Evolutionary conservation across 2,888 invertebrate genomes (phyloP).

Genomic region (Limnephilus lunatus): DNA sequence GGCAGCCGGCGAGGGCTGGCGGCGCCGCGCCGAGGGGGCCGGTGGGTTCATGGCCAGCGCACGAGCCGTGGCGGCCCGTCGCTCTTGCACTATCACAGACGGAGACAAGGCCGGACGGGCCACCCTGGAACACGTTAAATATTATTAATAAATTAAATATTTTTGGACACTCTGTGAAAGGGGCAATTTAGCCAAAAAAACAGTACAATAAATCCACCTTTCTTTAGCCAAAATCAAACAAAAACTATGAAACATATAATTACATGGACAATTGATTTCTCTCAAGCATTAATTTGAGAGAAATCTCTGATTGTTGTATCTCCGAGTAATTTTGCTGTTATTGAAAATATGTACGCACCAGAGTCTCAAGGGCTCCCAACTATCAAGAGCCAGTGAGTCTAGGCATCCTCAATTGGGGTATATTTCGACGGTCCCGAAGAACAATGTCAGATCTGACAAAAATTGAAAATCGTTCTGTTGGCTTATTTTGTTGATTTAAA

Average conservation of each 20-base stretch:
- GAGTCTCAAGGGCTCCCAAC: too few species aligned
- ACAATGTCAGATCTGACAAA: too few species aligned
- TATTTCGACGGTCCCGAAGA: too few species aligned
- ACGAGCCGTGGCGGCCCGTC: conserved; percentile 77
- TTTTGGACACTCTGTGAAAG: background rate
- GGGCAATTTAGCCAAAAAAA: background rate
- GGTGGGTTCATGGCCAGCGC: conserved; percentile 81
- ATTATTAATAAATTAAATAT: background rate
- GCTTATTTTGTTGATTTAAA: too few species aligned
- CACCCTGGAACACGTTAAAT: conserved; percentile 35
- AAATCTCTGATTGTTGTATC: too few species aligned
- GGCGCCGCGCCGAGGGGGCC: conserved; percentile 73
- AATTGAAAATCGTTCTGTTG: too few species aligned
- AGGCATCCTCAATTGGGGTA: too few species aligned
- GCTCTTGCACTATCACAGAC: conserved; percentile 81
- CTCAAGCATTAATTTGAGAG: too few species aligned
- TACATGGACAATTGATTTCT: background rate
- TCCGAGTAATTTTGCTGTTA: too few species aligned
- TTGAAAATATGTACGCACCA: too few species aligned
- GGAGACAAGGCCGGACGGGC: conserved; percentile 73
- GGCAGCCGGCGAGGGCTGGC: conserved; percentile 66
- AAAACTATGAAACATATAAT: background rate
- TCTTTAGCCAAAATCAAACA: too few species aligned
- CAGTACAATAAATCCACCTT: background rate
- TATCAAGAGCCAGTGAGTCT: too few species aligned